Evolutionary conservation across 2,888 invertebrate species (phyloP).

Genomic region (Apotomis turbidana): DNA sequence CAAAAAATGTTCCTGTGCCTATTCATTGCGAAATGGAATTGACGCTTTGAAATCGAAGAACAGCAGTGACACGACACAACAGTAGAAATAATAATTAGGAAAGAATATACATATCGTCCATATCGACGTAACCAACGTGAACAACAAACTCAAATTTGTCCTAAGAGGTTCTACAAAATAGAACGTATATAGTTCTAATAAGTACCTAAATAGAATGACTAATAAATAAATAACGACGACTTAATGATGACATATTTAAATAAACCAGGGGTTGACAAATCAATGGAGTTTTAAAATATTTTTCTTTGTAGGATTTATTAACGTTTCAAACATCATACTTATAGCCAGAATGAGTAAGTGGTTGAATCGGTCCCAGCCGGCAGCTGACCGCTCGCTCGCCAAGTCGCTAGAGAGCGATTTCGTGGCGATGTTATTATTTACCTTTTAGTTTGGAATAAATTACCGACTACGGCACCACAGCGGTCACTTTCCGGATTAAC

Average conservation of each 20-base stretch:
- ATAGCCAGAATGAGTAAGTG: neutral
- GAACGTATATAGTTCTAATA: too few species aligned
- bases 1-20: neutral
- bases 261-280: too few species aligned
- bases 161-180: too few species aligned
- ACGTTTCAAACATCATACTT: neutral
- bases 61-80: neutral
- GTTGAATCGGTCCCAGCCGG: constrained; percentile 58
- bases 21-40: neutral
- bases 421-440: constrained; percentile 53
- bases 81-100: too few species aligned
- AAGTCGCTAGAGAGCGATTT: constrained; percentile 32
- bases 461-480: constrained; percentile 69
- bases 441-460: constrained; percentile 82
- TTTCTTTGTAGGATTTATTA: neutral
- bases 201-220: too few species aligned
- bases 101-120: too few species aligned
- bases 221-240: too few species aligned
- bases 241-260: too few species aligned
- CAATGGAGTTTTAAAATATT: too few species aligned
- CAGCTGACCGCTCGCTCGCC: constrained; percentile 60
- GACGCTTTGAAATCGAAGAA: neutral
- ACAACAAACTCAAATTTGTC: too few species aligned
- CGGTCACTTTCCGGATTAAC: constrained; percentile 73
- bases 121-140: too few species aligned